Percentiles rank a stretch among this genome's conserved stretches.
These are phyloP conservation scores for Julus scandinavius DNA, from an alignment of 2,888 invertebrate species.

Conservation along the genomic window DNA sequence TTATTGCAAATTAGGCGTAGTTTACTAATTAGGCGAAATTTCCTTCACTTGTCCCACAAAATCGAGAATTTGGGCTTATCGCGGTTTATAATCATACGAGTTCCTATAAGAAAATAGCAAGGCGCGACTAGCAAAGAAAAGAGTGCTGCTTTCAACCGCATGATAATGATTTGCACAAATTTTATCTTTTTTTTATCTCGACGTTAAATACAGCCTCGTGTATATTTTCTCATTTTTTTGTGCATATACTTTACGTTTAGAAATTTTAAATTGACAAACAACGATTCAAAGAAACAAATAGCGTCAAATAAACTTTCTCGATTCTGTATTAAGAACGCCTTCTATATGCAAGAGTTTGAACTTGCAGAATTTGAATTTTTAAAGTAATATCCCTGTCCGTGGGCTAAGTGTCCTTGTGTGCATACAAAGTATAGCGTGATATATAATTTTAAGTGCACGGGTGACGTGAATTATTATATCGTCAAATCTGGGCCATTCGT, in stretches of 20 bases:
- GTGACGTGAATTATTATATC: background rate
- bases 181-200: background rate
- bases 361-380: background rate
- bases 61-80: background rate
- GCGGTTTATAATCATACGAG: conserved; percentile 2
- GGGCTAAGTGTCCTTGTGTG: background rate
- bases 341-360: background rate
- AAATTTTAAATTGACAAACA: background rate
- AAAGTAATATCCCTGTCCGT: background rate
- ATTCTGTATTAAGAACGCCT: background rate
- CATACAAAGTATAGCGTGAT: conserved; percentile 4
- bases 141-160: background rate
- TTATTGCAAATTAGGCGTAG: background rate
- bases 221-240: background rate
- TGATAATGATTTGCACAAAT: conserved; percentile 39
- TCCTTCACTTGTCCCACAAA: background rate
- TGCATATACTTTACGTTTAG: background rate
- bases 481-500: conserved; percentile 25
- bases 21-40: conserved; percentile 28
- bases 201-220: conserved; percentile 3
- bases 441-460: background rate
- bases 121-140: conserved; percentile 12
- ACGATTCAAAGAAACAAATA: background rate
- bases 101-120: background rate
- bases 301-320: conserved; percentile 26